Evolutionary conservation across 2,113 vertebrate genomes (phyloP), one percentile per base, ranked within the genome.

Genomic region (Pseudolaguvia tuberculata): DNA sequence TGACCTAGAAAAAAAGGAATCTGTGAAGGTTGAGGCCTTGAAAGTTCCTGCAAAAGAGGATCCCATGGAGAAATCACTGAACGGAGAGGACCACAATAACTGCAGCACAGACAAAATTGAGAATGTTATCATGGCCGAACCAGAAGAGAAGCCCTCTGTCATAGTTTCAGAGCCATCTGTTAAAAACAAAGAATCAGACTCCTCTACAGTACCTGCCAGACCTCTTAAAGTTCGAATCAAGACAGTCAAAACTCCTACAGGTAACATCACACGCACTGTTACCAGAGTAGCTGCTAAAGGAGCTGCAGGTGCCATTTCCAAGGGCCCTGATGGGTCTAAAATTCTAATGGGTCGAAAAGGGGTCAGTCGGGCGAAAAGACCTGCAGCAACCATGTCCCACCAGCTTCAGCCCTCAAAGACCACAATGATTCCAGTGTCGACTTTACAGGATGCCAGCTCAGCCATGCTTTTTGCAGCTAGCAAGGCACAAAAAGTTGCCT

Each of bases 221-320:
- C 94, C 94, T 0, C 91, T 98, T 56, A 99, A 97, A 58, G 96
- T 98, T 45, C 88, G 95, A 77, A 98, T 98, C 79, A 98, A 97
- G 85, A 98, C 96, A 29, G 92, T 99, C 67, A 98, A 97, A 73
- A 95, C 93, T 0, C 90, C 92, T 0, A 92, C 90, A 0, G 93
- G 94, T 13, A 93, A 88, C 83, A 91, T 95, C 83, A 94, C 92
- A 10, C 86, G 93, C 59, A 94, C 94, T 0, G 92, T 94, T 13
- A 93, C 92, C 35, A 87, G 92, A n/a, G 90, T 91, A 10, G 86
- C 91, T 0, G 88, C 93, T 0, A 95, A 95, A 82, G 84, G 73
- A 80, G 68, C 50, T 3, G 80, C 57, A 52, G 83, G 52, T 70
- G 79, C 56, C 14, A 20, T 78, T 10, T 25, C 76, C 0, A 88